Conservation (phyloP, 2,113 vertebrate species). For the Acanthisitta chloris region DNA sequence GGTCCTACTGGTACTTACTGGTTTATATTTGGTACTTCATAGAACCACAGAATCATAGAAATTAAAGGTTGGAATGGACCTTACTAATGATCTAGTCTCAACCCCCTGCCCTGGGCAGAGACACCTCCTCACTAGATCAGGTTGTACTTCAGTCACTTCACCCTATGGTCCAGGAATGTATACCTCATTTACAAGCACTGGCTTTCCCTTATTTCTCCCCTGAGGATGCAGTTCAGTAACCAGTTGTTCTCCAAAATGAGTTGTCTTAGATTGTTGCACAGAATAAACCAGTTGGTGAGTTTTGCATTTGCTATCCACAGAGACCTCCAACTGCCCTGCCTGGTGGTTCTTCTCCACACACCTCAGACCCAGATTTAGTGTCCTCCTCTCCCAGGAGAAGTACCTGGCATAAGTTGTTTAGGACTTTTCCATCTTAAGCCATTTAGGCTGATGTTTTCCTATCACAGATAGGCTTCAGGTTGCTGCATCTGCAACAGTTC, state of each 20-base stretch:
- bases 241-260: not conserved
- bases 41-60: too few relatives aligned
- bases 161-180: not conserved
- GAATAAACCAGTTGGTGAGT: not conserved
- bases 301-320: not conserved
- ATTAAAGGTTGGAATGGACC: too few relatives aligned
- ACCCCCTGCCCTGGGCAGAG: too few relatives aligned
- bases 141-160: not conserved
- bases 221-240: not conserved
- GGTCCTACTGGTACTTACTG: slow-evolving; percentile 92
- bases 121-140: too few relatives aligned
- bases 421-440: not conserved
- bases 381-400: not conserved
- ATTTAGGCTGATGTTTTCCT: not conserved
- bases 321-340: not conserved
- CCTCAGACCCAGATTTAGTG: not conserved
- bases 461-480: not conserved
- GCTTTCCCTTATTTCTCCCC: not conserved
- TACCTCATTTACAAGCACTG: not conserved
- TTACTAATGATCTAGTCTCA: too few relatives aligned
- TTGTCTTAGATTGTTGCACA: not conserved
- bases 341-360: not conserved
- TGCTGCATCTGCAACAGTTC: not conserved
- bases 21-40: not conserved
- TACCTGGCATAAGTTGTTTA: not conserved